Percentiles rank a stretch among this genome's conserved stretches.
These are phyloP conservation scores for Artemia franciscana DNA, from an alignment of 1,140 invertebrate genomes.

Conservation along the genomic window DNA sequence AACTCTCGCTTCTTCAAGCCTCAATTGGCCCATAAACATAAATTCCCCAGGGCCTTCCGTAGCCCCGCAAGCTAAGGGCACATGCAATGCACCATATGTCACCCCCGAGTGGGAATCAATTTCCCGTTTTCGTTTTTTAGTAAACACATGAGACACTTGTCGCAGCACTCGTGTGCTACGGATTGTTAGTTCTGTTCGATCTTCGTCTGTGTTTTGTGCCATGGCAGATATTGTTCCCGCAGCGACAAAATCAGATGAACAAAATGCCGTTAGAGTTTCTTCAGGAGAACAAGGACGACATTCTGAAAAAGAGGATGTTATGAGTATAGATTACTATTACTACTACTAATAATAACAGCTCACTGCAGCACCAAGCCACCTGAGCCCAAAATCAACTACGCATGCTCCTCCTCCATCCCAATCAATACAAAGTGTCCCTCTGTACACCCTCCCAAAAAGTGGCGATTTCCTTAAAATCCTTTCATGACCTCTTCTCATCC, in stretches of 20 bases:
- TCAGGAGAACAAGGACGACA: constrained; percentile 48
- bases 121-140: constrained; percentile 18
- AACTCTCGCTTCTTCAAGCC: constrained; percentile 39
- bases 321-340: too few species aligned
- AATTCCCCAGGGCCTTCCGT: constrained; percentile 44
- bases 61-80: constrained; percentile 39
- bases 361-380: too few species aligned
- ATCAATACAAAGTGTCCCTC: too few species aligned
- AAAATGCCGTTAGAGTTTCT: constrained; percentile 47
- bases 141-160: constrained; percentile 19
- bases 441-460: too few species aligned
- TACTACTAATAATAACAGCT: too few species aligned
- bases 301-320: constrained; percentile 28
- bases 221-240: constrained; percentile 38
- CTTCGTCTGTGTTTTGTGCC: constrained; percentile 31
- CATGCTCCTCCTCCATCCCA: too few species aligned
- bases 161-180: constrained; percentile 38
- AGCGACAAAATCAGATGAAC: constrained; percentile 48
- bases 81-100: constrained; percentile 17
- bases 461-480: too few species aligned
- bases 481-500: too few species aligned
- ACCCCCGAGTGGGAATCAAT: constrained; percentile 15
- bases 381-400: too few species aligned
- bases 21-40: constrained; percentile 46
- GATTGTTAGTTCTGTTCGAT: constrained; percentile 37